Percentiles rank a stretch among this genome's conserved stretches.
These are phyloP conservation scores for Porites evermanni DNA, from an alignment of 92 coral and sea anemone species.

Conservation along the genomic window DNA sequence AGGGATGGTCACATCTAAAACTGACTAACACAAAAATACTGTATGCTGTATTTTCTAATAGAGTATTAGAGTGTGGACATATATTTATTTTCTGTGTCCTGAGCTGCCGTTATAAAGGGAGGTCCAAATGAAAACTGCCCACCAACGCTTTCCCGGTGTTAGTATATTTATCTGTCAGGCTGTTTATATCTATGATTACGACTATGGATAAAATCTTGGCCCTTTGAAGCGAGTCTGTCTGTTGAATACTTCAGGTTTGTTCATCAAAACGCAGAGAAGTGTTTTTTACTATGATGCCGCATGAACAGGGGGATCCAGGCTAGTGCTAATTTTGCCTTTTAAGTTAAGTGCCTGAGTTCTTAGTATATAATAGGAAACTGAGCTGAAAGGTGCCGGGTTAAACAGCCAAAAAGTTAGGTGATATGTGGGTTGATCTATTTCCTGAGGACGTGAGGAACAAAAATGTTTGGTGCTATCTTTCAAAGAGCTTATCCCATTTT, in stretches of 20 bases:
- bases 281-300: background rate
- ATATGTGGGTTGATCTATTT: slow-evolving; percentile 22
- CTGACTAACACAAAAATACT: no score
- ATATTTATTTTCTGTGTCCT: no score
- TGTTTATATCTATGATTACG: no score
- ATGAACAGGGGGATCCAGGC: background rate
- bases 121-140: no score
- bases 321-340: background rate
- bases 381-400: background rate
- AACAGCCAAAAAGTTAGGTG: background rate
- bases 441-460: slow-evolving; percentile 19
- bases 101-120: no score
- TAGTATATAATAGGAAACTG: no score
- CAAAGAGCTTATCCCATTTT: slow-evolving; percentile 19
- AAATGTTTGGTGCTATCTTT: background rate
- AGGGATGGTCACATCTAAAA: no score
- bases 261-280: no score
- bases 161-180: no score
- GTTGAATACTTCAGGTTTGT: background rate
- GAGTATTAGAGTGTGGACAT: no score
- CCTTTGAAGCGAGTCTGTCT: background rate
- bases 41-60: no score
- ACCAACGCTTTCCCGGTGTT: no score
- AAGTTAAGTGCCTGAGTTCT: background rate
- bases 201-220: background rate